phyloP scores from a whole-genome alignment of 1,140 invertebrate genomes.

The Thalassaphorura encarpata region DNA sequence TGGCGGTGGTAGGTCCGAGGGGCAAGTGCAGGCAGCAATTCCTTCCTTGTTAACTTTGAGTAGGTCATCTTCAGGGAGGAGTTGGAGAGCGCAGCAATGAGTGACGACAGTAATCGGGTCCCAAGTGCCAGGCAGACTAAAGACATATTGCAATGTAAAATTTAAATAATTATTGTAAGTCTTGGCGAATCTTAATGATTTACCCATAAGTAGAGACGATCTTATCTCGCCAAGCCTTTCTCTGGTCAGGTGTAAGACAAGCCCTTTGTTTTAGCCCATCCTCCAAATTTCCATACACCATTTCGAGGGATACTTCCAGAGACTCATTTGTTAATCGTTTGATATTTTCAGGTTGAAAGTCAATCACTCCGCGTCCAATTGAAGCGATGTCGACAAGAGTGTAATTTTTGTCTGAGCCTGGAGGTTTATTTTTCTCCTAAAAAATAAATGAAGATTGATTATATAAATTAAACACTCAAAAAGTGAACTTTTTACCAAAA shows the following conservation, averaged over 20 bases:
- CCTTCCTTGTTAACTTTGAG: conserved; percentile 10
- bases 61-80: conserved; percentile 23
- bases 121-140: conserved; percentile 17
- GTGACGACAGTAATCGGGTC: conserved; percentile 16
- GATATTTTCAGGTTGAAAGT: conserved; percentile 21
- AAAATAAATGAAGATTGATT: no score
- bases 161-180: no score
- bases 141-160: no score
- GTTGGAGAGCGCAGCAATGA: conserved; percentile 23
- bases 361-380: conserved; percentile 22
- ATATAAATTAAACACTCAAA: no score
- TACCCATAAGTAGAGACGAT: conserved; percentile 21
- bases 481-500: conserved; percentile 15
- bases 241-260: conserved; percentile 22
- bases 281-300: conserved; percentile 26
- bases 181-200: no score
- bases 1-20: conserved; percentile 22
- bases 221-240: conserved; percentile 25
- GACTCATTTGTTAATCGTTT: conserved; percentile 22
- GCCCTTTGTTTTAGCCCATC: conserved; percentile 26
- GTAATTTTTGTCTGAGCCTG: conserved; percentile 7
- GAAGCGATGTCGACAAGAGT: conserved; percentile 24
- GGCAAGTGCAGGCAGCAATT: conserved; percentile 22
- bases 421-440: not conserved
- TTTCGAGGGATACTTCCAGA: conserved; percentile 21